Conservation (phyloP, 2,888 invertebrate genomes). For the Pheosia gnoma region DNA sequence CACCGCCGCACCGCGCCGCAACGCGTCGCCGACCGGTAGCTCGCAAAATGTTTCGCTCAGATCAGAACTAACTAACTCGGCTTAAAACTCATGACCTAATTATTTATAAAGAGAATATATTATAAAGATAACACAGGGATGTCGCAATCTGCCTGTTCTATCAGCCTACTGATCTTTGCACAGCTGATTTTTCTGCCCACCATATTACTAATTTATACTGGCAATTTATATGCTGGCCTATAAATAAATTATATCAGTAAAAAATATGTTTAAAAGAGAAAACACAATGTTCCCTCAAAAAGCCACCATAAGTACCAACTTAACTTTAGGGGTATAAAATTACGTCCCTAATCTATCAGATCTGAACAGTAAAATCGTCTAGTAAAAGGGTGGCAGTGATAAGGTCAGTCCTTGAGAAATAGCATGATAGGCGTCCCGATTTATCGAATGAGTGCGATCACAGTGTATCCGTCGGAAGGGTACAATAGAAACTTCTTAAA, state of each 20-base stretch:
- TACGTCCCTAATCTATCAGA: slow-evolving; percentile 29
- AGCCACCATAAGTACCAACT: background rate
- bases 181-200: background rate
- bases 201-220: no score
- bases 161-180: background rate
- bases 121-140: background rate
- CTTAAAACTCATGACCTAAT: slow-evolving; percentile 1
- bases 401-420: slow-evolving; percentile 34
- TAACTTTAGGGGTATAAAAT: slow-evolving; percentile 20
- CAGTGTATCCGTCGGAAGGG: background rate
- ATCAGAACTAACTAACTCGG: background rate
- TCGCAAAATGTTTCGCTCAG: background rate
- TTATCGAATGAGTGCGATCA: slow-evolving; percentile 27
- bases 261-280: no score
- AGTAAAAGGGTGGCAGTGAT: slow-evolving; percentile 30
- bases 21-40: background rate
- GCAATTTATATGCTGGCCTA: no score
- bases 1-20: slow-evolving; percentile 8
- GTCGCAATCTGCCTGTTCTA: background rate
- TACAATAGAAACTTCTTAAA: no score
- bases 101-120: background rate
- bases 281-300: no score
- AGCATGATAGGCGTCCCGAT: slow-evolving; percentile 17
- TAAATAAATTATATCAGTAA: no score
- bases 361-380: slow-evolving; percentile 27